Evolutionary conservation across 2,797 vertebrate genomes (phyloP).

Genomic region (Coranthus polyacanthus): DNA sequence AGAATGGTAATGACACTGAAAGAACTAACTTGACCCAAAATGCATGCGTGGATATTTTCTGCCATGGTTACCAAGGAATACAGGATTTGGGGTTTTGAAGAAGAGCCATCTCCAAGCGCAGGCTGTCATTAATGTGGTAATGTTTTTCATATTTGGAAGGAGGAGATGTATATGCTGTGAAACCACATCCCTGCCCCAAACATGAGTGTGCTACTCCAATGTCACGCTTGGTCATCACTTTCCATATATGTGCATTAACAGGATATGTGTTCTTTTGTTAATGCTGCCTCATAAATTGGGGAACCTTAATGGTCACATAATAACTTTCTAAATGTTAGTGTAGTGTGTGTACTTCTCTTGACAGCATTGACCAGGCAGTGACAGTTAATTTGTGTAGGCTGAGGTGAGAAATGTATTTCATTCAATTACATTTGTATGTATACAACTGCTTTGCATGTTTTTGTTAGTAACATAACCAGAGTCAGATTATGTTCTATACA

Average conservation of each 20-base stretch:
- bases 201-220: conserved; percentile 53
- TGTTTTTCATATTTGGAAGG: conserved; percentile 78
- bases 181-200: conserved; percentile 73
- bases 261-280: conserved; percentile 31
- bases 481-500: no score
- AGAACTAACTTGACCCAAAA: conserved; percentile 62
- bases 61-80: conserved; percentile 63
- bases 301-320: conserved; percentile 25
- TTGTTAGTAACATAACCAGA: no score
- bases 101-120: conserved; percentile 61
- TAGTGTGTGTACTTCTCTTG: no score
- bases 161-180: conserved; percentile 62
- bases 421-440: no score
- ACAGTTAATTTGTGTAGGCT: no score
- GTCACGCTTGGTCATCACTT: conserved; percentile 62
- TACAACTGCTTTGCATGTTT: no score
- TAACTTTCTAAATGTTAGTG: conserved; percentile 29
- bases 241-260: conserved; percentile 47
- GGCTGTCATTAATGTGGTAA: conserved; percentile 77
- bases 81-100: conserved; percentile 70
- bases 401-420: no score
- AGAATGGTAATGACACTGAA: conserved; percentile 59
- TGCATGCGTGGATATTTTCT: conserved; percentile 60
- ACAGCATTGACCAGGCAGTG: no score
- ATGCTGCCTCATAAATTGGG: no score